These are phyloP conservation scores for Tamandua tetradactyla DNA, from an alignment of 2,797 vertebrate species.

Conservation along the genomic window DNA sequence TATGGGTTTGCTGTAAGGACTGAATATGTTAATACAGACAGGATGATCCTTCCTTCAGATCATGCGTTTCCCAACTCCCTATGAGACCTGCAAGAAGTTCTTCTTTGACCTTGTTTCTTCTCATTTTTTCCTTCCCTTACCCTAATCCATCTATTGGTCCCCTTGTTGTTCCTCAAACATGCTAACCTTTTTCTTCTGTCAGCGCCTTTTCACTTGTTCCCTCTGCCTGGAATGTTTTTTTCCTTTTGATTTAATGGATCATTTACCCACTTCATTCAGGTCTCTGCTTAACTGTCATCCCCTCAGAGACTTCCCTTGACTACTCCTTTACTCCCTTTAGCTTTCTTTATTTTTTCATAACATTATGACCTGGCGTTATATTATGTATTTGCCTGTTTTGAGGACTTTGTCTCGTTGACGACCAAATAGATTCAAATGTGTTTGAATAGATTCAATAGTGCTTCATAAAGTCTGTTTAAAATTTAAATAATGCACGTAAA, in stretches of 20 bases:
- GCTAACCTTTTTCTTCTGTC: background rate
- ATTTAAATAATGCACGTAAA: background rate
- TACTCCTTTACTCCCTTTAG: background rate
- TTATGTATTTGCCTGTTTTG: background rate
- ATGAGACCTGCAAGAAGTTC: background rate
- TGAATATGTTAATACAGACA: background rate
- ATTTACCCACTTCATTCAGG: background rate
- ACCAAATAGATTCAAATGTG: background rate
- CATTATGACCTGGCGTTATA: background rate
- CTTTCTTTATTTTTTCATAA: background rate
- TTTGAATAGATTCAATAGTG: background rate
- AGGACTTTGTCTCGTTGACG: background rate
- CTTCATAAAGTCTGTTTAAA: slow-evolving; percentile 31
- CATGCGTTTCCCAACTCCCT: background rate
- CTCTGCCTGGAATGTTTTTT: background rate
- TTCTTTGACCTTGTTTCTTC: background rate
- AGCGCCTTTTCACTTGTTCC: background rate
- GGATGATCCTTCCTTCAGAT: background rate
- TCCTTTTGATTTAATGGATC: background rate
- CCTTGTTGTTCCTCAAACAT: background rate
- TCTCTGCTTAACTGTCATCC: background rate
- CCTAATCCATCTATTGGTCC: background rate
- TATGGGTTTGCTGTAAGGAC: background rate
- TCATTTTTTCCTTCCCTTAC: background rate
- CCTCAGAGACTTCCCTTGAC: background rate